Base-by-base conservation (phyloP, 1,140 invertebrate species). In the Trichonephila clavata region DNA sequence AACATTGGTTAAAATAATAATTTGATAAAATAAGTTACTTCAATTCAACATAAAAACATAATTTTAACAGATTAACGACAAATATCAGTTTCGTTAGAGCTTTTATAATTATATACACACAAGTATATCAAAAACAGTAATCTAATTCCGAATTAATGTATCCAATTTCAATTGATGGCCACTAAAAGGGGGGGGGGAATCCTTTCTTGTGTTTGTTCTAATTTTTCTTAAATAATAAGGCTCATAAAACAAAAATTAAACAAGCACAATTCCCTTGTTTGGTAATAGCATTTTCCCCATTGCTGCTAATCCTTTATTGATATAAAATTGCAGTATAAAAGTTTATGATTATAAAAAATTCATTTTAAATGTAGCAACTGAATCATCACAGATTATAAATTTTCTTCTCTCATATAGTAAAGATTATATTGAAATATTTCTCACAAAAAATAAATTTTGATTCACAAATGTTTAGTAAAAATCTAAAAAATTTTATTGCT, bases 271-370 rank as follows among this genome's bases (percentile, higher is more conserved):
- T 77, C 24, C 27, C 71, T 77, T 77, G 71, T 77, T 77, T 77
- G 71, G 71, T 77, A 77, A 77, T 77, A 77, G 27, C 71, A 77
- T 77, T 77, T 77, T 77, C 16, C 18, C 24, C 32, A 77, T 39
- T 32, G 32, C 71, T 77, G 71, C 71, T 32, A 77, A 77, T 77
- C 71, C 61, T 32, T 86, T 87, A 57, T 63, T 16, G 10, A 87
- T 87, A 87, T 87, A 87, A 87, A 87, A 87, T 14, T 61, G 32
- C 60, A 63, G 86, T 87, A 87, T 87, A 87, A 87, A 77, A 87
- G 63, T 87, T 87, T 18, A 39, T 65, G 32, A 84, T 32, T 87
- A 87, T 57, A 77, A 77, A 87, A 87, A 63, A 87, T 63, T 87
- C 27, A 84, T 27, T 63, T 87, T 39, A 63, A 87, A 43, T 87